phyloP scores from a whole-genome alignment of 2,888 invertebrate genomes.

The Harpagoxenus sublaevis region DNA sequence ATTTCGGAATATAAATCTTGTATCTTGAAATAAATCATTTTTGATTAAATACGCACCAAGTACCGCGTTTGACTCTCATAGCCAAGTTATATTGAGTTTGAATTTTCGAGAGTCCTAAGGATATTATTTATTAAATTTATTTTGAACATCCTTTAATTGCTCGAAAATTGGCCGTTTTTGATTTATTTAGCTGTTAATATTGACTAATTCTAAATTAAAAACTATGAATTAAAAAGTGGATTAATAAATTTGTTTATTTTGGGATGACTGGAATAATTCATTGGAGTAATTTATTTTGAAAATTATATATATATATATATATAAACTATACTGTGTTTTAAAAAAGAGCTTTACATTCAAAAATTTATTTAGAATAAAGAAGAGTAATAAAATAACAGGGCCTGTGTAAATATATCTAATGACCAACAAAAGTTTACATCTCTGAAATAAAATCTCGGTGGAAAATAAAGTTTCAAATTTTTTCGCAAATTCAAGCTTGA shows the following conservation, averaged over 20 bases:
- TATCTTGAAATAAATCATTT: no score
- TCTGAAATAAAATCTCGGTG: neutral
- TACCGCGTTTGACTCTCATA: no score
- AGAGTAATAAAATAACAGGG: neutral
- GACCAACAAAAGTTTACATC: neutral
- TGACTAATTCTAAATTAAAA: neutral
- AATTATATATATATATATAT: neutral
- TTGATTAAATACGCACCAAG: no score
- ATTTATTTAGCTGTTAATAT: neutral
- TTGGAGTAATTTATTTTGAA: neutral
- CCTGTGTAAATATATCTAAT: neutral
- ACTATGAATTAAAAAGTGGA: neutral
- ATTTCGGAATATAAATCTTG: no score
- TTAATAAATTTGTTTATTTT: neutral
- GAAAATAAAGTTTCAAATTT: neutral
- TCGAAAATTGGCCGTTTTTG: no score
- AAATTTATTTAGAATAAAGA: neutral
- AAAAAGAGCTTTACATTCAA: neutral
- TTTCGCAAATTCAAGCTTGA: neutral
- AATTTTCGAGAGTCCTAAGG: no score
- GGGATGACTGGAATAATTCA: neutral
- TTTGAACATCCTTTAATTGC: no score
- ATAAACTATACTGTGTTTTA: neutral
- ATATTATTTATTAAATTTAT: no score
- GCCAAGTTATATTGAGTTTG: no score